Percentiles rank a stretch among this genome's conserved stretches.
These are phyloP conservation scores for Neodiprion pinetum DNA, from an alignment of 1,140 invertebrate species.

Conservation along the genomic window DNA sequence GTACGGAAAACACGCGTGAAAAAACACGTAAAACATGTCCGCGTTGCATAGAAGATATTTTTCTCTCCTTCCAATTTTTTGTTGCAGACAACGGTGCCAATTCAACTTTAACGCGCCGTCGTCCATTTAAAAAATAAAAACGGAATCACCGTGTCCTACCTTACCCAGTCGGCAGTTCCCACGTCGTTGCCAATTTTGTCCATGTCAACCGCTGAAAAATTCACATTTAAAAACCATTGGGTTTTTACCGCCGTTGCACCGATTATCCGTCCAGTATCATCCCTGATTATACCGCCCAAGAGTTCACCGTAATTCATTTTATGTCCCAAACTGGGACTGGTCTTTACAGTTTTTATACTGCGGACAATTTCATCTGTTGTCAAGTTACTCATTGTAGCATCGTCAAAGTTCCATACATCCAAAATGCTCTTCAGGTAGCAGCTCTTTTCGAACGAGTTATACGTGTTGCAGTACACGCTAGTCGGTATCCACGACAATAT, in stretches of 20 bases:
- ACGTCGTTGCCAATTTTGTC: constrained; percentile 71
- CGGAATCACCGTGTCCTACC: constrained; percentile 11
- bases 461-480: constrained; percentile 66
- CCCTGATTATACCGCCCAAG: constrained; percentile 67
- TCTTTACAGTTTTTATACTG: constrained; percentile 66
- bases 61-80: too few species aligned
- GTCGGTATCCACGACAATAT: constrained; percentile 41
- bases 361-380: constrained; percentile 69
- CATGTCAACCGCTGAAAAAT: constrained; percentile 71
- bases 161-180: constrained; percentile 77
- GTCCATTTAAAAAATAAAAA: too few species aligned
- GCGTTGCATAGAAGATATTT: background rate
- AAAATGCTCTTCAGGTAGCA: constrained; percentile 73
- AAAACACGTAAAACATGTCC: background rate
- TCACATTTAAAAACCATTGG: constrained; percentile 70
- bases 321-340: constrained; percentile 71
- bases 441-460: constrained; percentile 63
- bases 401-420: constrained; percentile 75
- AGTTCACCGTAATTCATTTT: constrained; percentile 69
- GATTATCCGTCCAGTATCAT: constrained; percentile 69
- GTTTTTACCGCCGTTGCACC: constrained; percentile 69
- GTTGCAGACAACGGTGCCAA: too few species aligned
- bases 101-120: too few species aligned
- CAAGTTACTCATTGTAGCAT: constrained; percentile 61
- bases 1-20: too few species aligned